Evolutionary conservation across 2,113 vertebrate species (phyloP).

Genomic region (Heterochromis multidens): DNA sequence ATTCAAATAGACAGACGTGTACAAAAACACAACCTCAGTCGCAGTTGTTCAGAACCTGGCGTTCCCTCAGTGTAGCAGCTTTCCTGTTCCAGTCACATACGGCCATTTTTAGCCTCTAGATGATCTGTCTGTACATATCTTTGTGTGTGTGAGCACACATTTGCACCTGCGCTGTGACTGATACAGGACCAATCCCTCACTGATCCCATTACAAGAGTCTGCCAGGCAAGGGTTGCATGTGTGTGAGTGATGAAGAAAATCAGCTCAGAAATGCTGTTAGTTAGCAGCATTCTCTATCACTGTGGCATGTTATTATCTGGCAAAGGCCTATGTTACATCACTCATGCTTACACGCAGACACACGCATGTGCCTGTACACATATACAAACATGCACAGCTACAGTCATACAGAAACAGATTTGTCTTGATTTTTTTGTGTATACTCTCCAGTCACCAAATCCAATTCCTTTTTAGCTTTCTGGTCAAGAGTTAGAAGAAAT

Average conservation of each 20-base stretch:
- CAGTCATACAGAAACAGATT: neutral
- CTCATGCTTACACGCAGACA: constrained; percentile 34
- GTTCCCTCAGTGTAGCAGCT: constrained; percentile 14
- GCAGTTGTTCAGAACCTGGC: neutral
- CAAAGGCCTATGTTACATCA: constrained; percentile 41
- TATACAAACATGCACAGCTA: constrained; percentile 1
- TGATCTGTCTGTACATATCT: constrained; percentile 15
- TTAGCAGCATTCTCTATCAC: constrained; percentile 78
- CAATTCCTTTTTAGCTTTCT: neutral
- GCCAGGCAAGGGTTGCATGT: constrained; percentile 55
- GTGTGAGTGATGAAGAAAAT: constrained; percentile 64
- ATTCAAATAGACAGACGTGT: constrained; percentile 1
- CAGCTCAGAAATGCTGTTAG: constrained; percentile 72
- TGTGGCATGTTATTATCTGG: constrained; percentile 79
- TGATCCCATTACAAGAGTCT: constrained; percentile 68
- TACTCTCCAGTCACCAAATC: neutral
- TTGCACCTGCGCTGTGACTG: constrained; percentile 49
- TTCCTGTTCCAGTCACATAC: constrained; percentile 42
- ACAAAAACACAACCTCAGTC: constrained; percentile 7
- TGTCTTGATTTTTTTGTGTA: constrained; percentile 3
- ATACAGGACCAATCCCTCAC: constrained; percentile 49
- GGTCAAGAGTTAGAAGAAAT: neutral
- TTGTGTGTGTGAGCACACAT: constrained; percentile 26
- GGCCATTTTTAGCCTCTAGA: constrained; percentile 18
- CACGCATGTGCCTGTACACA: neutral